Base-by-base conservation (phyloP, 2,113 vertebrate species). In the Phalacrocorax pelagicus region DNA sequence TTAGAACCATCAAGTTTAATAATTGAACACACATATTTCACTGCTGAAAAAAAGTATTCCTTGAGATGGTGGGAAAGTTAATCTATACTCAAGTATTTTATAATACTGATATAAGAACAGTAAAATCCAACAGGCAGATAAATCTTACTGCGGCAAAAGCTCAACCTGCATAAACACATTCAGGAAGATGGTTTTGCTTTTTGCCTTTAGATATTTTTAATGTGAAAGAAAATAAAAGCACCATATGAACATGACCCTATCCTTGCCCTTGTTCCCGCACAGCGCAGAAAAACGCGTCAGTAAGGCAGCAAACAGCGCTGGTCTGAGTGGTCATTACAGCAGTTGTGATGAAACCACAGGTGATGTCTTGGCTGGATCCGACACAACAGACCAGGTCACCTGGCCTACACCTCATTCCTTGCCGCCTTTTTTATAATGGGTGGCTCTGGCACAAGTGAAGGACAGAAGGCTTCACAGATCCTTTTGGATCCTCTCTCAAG, bases 291-390 rank as follows among this genome's bases (percentile, higher is more conserved):
- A 71, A 62, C 3, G 20, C 30, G 40, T 40, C 40, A n/a, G 55
- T 17, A 11, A 29, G 11, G 32, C 4, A 44, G 32, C 5, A 47
- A 9, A 12, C 2, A 38, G 26, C 19, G 11, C 49, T 22, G 63
- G 15, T 49, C 49, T 32, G 12, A 84, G 40, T 0, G 1, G 6
- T 58, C 57, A 7, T 15, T 55, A n/a, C 0, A 49, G 65, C 42
- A 52, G 15, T 20, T 42, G n/a, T 0, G 1, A 29, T 16, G 36
- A 32, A 65, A 58, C 19, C 44, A 38, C 0, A 1, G 16, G 32
- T 49, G 42, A 47, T 49, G 10, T 8, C 26, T 26, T 36, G 42
- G 32, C 58, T 59, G 52, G 44, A 58, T 29, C 22, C 0, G 5
- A 36, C 30, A 40, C 20, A 49, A 40, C 27, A 62, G 34, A 32